These are phyloP conservation scores for Helicolenus hilgendorfi DNA, from an alignment of 2,797 vertebrate genomes.

Conservation along the genomic window DNA sequence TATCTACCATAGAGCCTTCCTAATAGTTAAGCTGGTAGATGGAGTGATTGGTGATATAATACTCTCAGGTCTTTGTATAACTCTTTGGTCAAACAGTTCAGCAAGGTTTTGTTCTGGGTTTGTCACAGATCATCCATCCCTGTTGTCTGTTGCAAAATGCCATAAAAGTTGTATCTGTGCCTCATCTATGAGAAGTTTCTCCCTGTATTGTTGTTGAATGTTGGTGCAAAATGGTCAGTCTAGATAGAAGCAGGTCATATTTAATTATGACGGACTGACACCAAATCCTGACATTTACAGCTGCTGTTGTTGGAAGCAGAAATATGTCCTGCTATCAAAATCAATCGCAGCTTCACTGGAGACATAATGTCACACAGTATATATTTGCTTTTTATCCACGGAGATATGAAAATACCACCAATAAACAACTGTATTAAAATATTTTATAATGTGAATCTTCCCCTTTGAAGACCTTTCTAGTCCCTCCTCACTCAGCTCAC, in stretches of 20 bases:
- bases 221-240: neutral
- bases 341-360: slow-evolving; percentile 29
- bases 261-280: neutral
- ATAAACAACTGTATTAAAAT: slow-evolving; percentile 17
- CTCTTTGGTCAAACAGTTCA: neutral
- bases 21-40: neutral
- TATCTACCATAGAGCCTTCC: neutral
- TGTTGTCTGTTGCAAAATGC: neutral
- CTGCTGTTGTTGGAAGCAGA: slow-evolving; percentile 15
- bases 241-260: neutral
- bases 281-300: slow-evolving; percentile 44
- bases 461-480: neutral
- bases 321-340: slow-evolving; percentile 36
- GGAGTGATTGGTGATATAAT: neutral
- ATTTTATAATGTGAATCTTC: slow-evolving; percentile 15
- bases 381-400: slow-evolving; percentile 2
- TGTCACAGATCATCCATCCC: neutral
- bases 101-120: neutral
- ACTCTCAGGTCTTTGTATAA: neutral
- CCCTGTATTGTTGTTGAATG: neutral
- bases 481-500: too few species aligned
- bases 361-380: slow-evolving; percentile 31
- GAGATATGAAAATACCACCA: slow-evolving; percentile 19
- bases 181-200: neutral
- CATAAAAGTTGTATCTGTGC: neutral